phyloP scores from a whole-genome alignment of 1,140 invertebrate genomes.

The Lordiphosa collinella region DNA sequence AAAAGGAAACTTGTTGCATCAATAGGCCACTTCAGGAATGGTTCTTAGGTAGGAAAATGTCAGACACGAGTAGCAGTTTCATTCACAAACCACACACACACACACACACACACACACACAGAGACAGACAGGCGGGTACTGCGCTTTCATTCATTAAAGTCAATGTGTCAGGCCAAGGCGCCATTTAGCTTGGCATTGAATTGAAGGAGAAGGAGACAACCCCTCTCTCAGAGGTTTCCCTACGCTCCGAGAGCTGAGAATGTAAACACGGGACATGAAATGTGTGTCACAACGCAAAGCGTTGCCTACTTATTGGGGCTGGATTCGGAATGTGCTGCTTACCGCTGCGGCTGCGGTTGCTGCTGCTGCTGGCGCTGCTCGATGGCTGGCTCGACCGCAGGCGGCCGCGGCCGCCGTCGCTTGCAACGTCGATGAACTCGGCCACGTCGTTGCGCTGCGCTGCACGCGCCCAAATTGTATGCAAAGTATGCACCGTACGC shows the following conservation, averaged over 20 bases:
- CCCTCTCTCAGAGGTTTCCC: neutral
- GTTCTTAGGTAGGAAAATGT: neutral
- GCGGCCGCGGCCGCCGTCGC: conserved; percentile 31
- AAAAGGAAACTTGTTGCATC: conserved; percentile 39
- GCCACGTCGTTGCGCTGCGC: conserved; percentile 37
- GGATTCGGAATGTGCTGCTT: conserved; percentile 15
- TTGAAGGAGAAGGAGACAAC: no score
- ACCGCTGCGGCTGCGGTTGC: conserved; percentile 65
- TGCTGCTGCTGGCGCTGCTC: conserved; percentile 66
- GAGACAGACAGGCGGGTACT: neutral
- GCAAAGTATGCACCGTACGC: neutral
- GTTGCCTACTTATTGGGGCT: no score
- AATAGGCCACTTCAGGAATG: neutral
- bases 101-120: conserved; percentile 6
- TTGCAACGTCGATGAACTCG: conserved; percentile 38
- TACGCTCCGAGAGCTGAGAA: conserved; percentile 6
- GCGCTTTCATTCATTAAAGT: conserved; percentile 71
- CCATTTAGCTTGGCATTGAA: conserved; percentile 7
- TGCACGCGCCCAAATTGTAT: conserved; percentile 1
- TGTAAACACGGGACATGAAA: conserved; percentile 8
- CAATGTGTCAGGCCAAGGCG: conserved; percentile 17
- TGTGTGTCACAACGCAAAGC: conserved; percentile 1
- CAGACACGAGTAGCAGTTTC: conserved; percentile 44
- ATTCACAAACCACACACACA: conserved; percentile 47
- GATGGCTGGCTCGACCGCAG: conserved; percentile 36